phyloP scores from a whole-genome alignment of 2,113 vertebrate genomes.

The Odontophorus gujanensis region DNA sequence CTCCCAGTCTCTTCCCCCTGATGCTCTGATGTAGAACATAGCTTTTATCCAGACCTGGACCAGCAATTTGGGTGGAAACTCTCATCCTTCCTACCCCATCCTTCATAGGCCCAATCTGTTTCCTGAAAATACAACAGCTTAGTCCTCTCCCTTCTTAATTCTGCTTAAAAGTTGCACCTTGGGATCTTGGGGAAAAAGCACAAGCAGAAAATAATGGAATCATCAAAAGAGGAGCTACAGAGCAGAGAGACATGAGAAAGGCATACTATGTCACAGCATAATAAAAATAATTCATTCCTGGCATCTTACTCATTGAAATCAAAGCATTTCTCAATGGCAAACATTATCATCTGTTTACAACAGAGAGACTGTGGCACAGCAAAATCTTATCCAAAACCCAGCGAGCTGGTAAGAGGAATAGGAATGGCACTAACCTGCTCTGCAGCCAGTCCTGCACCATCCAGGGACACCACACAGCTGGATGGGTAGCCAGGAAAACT shows the following conservation, averaged over 20 bases:
- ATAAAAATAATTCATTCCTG: background rate
- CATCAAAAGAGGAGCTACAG: background rate
- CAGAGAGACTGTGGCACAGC: background rate
- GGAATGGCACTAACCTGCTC: background rate
- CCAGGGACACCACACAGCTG: background rate
- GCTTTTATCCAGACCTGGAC: background rate
- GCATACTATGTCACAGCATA: background rate
- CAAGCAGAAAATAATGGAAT: background rate
- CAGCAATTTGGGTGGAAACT: rapidly evolving
- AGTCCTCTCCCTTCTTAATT: background rate
- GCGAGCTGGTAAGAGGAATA: background rate
- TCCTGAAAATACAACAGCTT: background rate
- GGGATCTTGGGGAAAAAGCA: background rate
- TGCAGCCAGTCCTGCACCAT: rapidly evolving
- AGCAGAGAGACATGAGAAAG: background rate
- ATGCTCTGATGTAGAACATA: background rate
- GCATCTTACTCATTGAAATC: background rate
- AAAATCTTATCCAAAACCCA: background rate
- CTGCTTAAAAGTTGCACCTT: background rate
- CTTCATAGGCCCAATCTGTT: background rate
- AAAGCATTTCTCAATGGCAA: background rate
- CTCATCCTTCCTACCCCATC: background rate
- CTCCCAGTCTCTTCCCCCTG: background rate
- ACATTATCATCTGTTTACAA: background rate
- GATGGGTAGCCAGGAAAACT: background rate